phyloP scores from a whole-genome alignment of 2,797 vertebrate species.

The Carduelis carduelis region DNA sequence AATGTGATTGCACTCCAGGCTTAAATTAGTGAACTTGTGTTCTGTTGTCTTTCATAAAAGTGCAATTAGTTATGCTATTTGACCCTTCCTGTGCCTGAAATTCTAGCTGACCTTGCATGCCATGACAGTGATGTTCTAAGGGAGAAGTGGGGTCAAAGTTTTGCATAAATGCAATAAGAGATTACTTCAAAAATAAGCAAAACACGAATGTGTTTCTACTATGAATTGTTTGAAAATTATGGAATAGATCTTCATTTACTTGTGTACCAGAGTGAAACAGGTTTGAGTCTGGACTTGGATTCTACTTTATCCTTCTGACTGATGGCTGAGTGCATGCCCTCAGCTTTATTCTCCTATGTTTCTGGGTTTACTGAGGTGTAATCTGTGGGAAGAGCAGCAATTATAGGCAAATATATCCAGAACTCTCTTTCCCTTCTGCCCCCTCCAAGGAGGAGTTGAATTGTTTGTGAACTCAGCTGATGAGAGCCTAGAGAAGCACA shows the following conservation, averaged over 20 bases:
- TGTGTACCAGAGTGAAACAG: neutral
- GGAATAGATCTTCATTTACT: neutral
- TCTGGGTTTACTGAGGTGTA: neutral
- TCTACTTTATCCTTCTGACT: neutral
- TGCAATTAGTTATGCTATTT: conserved; percentile 22
- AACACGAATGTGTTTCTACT: neutral
- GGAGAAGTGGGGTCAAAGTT: neutral
- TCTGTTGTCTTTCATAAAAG: conserved; percentile 26
- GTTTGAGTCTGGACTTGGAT: neutral
- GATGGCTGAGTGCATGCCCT: neutral
- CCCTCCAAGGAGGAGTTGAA: neutral
- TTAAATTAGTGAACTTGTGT: neutral
- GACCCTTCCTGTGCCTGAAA: conserved; percentile 29
- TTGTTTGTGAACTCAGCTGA: neutral
- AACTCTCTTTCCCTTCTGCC: neutral
- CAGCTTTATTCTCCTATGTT: neutral
- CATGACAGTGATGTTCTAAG: neutral
- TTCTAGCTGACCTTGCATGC: neutral
- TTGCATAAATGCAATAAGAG: neutral
- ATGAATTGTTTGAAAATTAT: neutral
- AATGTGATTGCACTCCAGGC: neutral
- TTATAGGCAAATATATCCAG: neutral
- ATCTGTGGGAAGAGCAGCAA: neutral
- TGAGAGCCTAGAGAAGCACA: neutral
- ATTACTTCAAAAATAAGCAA: neutral